Evolutionary conservation across 2,888 invertebrate species (phyloP), one percentile per base, ranked within the genome.

Genomic region (Serrognathus titanus): DNA sequence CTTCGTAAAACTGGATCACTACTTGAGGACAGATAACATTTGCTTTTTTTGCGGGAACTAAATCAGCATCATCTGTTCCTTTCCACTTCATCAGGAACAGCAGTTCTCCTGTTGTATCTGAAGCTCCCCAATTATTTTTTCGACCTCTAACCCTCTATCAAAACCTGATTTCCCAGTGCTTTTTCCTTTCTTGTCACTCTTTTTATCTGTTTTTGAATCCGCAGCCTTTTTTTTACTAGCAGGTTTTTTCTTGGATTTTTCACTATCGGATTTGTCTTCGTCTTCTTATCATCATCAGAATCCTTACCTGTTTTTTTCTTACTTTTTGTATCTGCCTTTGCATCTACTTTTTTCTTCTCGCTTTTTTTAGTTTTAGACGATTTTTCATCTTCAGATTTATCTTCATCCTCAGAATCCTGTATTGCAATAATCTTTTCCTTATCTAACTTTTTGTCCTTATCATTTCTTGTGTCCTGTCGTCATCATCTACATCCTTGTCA

Each of bases 81-180:
- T 92, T 91, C 88, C 93, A 97, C 77, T 97, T 97, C 79, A 97
- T 90, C 36, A 97, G 80, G 76, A 97, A 97, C 90, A 95, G 89
- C 20, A 92, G 80, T 71, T 91, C 88, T 0, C 92, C 92, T 6
- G 84, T 87, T 0, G 89, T 87, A 70, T 92, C 90, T 1, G 90
- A 87, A 37, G 86, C n/a, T n/a, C 88, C 66, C 94, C 94, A 65
- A 94, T 88, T 58, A 94, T 93, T 72, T 90, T 89, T 67, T 94
- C 93, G 2, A 94, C 92, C 60, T 90, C 88, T 2, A 91, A 78
- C 3, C 90, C 90, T 62, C 88, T 82, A 46, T 90, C 91, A 70
- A 93, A 94, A 3, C 92, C 93, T 8, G 83, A 83, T 63, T 82
- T 81, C 38, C 60, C 59, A 41, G 52, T 52, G 35, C 31, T 50